Percentiles rank a stretch among this genome's conserved stretches.
These are phyloP conservation scores for Palloptera scutellata DNA, from an alignment of 2,888 invertebrate species.

Conservation along the genomic window DNA sequence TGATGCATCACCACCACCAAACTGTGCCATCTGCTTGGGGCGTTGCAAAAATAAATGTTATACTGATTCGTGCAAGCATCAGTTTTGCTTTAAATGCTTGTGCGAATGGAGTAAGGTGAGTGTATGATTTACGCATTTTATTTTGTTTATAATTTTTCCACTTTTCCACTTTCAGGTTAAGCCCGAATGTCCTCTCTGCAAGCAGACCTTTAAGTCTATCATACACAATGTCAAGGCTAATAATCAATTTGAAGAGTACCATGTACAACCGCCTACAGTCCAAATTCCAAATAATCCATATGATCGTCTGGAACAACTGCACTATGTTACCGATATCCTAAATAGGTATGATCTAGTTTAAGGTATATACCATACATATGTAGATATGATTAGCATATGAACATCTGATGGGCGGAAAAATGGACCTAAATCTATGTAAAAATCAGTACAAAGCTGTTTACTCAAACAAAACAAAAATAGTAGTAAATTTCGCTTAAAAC, in stretches of 20 bases:
- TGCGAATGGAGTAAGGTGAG: slow-evolving; percentile 90
- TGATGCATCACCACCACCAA: slow-evolving; percentile 77
- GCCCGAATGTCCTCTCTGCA: slow-evolving; percentile 93
- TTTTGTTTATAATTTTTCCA: slow-evolving; percentile 21
- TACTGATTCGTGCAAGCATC: slow-evolving; percentile 91
- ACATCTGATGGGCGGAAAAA: slow-evolving; percentile 17
- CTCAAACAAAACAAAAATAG: no score
- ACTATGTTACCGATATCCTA: slow-evolving; percentile 18
- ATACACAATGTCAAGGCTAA: slow-evolving; percentile 91
- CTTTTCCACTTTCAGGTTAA: slow-evolving; percentile 72
- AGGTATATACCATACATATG: background rate
- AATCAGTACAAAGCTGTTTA: no score
- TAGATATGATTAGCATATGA: background rate
- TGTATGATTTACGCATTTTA: slow-evolving; percentile 31
- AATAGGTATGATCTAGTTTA: slow-evolving; percentile 16
- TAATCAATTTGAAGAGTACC: slow-evolving; percentile 87
- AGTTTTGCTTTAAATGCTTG: slow-evolving; percentile 93
- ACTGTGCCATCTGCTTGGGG: slow-evolving; percentile 93
- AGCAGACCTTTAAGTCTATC: slow-evolving; percentile 88
- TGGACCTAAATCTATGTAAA: no score
- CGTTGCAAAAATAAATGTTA: slow-evolving; percentile 87
- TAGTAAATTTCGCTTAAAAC: no score
- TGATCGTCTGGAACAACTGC: slow-evolving; percentile 29
- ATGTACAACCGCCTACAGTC: slow-evolving; percentile 63
- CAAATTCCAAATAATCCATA: slow-evolving; percentile 45